Conservation (phyloP, 2,888 invertebrate species). For the Chrysopilus asiliformis region DNA sequence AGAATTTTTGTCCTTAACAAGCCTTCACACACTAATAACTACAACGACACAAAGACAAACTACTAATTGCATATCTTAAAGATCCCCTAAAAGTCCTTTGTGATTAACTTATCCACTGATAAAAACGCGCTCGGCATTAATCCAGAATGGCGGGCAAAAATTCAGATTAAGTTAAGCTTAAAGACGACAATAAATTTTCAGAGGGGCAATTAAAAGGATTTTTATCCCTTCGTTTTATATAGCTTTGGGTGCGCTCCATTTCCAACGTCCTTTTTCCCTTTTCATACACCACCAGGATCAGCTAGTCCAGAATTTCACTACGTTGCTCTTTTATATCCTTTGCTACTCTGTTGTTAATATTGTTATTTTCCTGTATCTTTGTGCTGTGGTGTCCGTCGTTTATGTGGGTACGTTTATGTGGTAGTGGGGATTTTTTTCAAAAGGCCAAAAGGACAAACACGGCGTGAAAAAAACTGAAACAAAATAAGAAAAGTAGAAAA, state of each 20-base stretch:
- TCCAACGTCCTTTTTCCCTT: too few species aligned
- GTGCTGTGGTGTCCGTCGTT: slow-evolving; percentile 1
- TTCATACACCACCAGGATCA: too few species aligned
- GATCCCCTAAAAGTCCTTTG: slow-evolving; percentile 2
- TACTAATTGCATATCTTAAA: slow-evolving; percentile 1
- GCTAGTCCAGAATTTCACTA: too few species aligned
- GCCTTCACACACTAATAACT: too few species aligned
- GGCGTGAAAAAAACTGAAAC: not conserved
- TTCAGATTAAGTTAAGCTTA: slow-evolving; percentile 14
- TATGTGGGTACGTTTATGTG: not conserved
- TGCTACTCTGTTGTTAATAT: slow-evolving; percentile 1
- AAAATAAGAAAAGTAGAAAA: slow-evolving; percentile 8
- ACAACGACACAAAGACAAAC: not conserved
- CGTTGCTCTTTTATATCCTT: slow-evolving; percentile 3
- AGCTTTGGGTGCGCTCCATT: not conserved
- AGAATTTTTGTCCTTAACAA: too few species aligned
- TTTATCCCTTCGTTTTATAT: slow-evolving; percentile 9
- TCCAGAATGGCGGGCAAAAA: slow-evolving; percentile 10
- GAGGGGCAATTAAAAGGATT: slow-evolving; percentile 14
- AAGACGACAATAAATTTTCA: slow-evolving; percentile 12
- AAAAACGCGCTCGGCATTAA: slow-evolving; percentile 11
- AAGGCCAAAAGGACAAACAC: too few species aligned
- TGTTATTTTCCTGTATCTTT: too few species aligned
- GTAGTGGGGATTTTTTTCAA: too few species aligned
- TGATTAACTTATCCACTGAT: slow-evolving; percentile 6